These are phyloP conservation scores for Drosophila fuyamai DNA, from an alignment of 1,140 invertebrate species.

Conservation along the genomic window DNA sequence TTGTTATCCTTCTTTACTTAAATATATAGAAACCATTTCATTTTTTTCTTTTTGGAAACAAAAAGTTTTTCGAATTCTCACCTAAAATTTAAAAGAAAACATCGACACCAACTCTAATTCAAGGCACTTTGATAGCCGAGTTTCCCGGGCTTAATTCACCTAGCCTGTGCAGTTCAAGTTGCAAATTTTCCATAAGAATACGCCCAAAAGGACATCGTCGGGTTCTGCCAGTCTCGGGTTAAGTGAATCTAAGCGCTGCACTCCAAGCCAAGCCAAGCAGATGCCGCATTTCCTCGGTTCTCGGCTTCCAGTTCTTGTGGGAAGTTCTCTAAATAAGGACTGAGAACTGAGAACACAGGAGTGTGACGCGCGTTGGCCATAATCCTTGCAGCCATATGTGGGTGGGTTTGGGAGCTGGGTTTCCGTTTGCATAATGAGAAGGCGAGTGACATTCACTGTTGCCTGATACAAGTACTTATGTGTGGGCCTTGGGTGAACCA, in stretches of 20 bases:
- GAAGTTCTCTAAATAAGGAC: constrained; percentile 22
- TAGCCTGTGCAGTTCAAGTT: constrained; percentile 38
- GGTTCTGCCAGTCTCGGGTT: constrained; percentile 34
- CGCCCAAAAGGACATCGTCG: constrained; percentile 55
- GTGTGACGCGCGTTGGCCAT: constrained; percentile 10
- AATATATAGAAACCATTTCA: too few species aligned
- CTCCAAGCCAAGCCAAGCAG: constrained; percentile 54
- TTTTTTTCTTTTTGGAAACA: too few species aligned
- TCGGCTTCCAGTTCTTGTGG: constrained; percentile 29
- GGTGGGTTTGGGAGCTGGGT: constrained; percentile 1
- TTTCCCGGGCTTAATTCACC: too few species aligned
- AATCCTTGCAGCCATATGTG: constrained; percentile 36
- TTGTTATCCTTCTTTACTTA: too few species aligned
- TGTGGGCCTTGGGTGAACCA: neutral
- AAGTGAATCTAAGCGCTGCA: constrained; percentile 65
- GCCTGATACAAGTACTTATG: constrained; percentile 9
- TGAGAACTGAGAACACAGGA: constrained; percentile 14
- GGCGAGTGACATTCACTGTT: constrained; percentile 10
- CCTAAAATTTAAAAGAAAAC: too few species aligned
- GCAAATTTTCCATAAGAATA: constrained; percentile 57
- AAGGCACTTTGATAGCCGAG: too few species aligned
- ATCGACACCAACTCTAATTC: too few species aligned
- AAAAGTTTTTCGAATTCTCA: too few species aligned
- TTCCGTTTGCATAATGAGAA: constrained; percentile 44
- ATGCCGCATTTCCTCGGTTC: constrained; percentile 36